phyloP scores from a whole-genome alignment of 2,113 vertebrate species.

The Limanda limanda region DNA sequence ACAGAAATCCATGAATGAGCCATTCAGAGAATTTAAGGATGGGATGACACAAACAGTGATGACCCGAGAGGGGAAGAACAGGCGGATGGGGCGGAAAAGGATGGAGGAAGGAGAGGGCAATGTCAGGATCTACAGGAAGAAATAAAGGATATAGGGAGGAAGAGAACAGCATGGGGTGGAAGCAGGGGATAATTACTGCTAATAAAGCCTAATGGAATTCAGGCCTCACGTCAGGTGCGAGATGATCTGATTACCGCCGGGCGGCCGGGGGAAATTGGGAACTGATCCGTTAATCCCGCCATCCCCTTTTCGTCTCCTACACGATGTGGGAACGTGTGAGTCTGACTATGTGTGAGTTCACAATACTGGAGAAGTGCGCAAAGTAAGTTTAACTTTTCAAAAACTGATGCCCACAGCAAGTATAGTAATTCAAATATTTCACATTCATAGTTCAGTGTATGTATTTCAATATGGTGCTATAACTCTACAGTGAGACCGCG shows the following conservation, averaged over 20 bases:
- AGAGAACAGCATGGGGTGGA: slow-evolving; percentile 70
- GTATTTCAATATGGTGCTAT: slow-evolving; percentile 29
- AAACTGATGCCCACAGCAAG: slow-evolving; percentile 47
- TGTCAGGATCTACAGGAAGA: slow-evolving; percentile 58
- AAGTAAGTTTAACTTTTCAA: slow-evolving; percentile 60
- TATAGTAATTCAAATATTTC: slow-evolving; percentile 52
- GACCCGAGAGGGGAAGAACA: slow-evolving; percentile 16
- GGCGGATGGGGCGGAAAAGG: slow-evolving; percentile 9
- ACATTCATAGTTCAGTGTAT: slow-evolving; percentile 48
- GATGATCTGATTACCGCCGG: slow-evolving; percentile 83
- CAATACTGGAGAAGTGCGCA: slow-evolving; percentile 48
- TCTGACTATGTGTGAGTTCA: slow-evolving; percentile 30
- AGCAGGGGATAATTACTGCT: slow-evolving; percentile 83
- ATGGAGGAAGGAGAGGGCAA: slow-evolving; percentile 37
- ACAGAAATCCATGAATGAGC: slow-evolving; percentile 40
- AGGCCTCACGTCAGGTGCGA: slow-evolving; percentile 81
- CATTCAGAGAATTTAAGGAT: neutral
- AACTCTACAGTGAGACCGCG: slow-evolving; percentile 20
- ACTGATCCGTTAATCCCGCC: slow-evolving; percentile 83
- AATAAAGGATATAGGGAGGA: slow-evolving; percentile 48
- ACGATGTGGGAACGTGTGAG: slow-evolving; percentile 36
- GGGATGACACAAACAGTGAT: neutral
- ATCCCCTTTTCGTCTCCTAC: slow-evolving; percentile 63
- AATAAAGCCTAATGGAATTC: slow-evolving; percentile 86
- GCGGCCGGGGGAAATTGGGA: slow-evolving; percentile 80